Evolutionary conservation across 2,113 vertebrate species (phyloP), one percentile per base, ranked within the genome.

Genomic region (Pandion haliaetus): DNA sequence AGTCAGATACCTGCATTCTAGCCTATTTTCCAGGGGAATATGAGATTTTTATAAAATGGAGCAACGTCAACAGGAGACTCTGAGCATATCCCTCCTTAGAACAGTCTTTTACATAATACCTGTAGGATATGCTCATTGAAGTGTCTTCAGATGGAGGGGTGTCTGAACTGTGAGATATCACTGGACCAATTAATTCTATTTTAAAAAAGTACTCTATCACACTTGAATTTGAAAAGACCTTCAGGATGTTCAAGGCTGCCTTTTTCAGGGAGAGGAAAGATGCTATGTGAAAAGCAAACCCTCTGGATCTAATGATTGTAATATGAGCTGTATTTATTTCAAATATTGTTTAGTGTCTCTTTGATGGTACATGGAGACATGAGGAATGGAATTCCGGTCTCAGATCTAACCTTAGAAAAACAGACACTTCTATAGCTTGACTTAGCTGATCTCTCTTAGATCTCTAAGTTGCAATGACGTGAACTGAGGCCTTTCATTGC

Each of bases 11-110:
- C 47, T 45, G 44, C n/a, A 61, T 57, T 90, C 21, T 65, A 90
- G 45, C 34, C 31, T 91, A 72, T 84, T 95, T 91, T 82, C 31
- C 26, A 61, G 36, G 13, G 40, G 14, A 76, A 63, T 82, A 54
- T 2, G 11, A 76, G 52, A 55, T 82, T 94, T 95, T 76, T 65
- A 50, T 67, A 87, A 96, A 95, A 95, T 94, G 78, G 82, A 94
- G 34, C 81, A 95, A 91, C 42, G 66, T 87, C 70, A 85, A 47
- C 44, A 79, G 69, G n/a, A 73, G 31, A 65, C 8, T 29, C 11
- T 49, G n/a, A 88, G 10, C 11, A 57, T 17, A 63, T 40, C 17
- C 21, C 11, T 63, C 29, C 65, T 74, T 20, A 67, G 69, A 84
- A 67, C 4, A 67, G 9, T 12, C 11, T 69, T 94, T 89, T 79